Conservation (phyloP, 2,113 vertebrate species). For the Lagopus leucura region DNA sequence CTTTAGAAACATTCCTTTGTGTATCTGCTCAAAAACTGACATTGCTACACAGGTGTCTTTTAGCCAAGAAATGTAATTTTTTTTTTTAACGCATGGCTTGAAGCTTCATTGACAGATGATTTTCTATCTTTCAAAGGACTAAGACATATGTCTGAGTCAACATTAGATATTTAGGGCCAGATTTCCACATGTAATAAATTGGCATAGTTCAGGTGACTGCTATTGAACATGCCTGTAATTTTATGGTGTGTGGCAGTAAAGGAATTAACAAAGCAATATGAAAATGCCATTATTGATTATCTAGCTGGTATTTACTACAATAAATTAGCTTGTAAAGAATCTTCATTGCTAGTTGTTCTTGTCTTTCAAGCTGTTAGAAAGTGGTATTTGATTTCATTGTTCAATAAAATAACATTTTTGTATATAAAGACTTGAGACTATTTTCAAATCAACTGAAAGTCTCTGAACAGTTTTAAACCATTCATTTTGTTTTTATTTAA, state of each 20-base stretch:
- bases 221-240: not conserved
- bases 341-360: constrained; percentile 12
- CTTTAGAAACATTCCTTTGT: not conserved
- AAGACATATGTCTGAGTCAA: not conserved
- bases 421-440: not conserved
- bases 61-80: not conserved
- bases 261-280: not conserved
- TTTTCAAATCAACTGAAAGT: not conserved
- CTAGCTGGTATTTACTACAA: not conserved
- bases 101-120: not conserved
- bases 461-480: not conserved
- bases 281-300: not conserved
- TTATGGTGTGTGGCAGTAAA: not conserved
- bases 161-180: not conserved
- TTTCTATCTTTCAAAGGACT: not conserved
- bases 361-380: constrained; percentile 20
- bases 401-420: not conserved
- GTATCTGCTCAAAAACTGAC: not conserved
- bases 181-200: not conserved
- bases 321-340: not conserved
- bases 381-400: constrained; percentile 32
- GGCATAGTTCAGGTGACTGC: not conserved
- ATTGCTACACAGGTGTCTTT: not conserved
- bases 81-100: not conserved
- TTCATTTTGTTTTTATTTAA: not conserved